phyloP scores from a whole-genome alignment of 2,888 invertebrate genomes.

The Morinoia aosen region DNA sequence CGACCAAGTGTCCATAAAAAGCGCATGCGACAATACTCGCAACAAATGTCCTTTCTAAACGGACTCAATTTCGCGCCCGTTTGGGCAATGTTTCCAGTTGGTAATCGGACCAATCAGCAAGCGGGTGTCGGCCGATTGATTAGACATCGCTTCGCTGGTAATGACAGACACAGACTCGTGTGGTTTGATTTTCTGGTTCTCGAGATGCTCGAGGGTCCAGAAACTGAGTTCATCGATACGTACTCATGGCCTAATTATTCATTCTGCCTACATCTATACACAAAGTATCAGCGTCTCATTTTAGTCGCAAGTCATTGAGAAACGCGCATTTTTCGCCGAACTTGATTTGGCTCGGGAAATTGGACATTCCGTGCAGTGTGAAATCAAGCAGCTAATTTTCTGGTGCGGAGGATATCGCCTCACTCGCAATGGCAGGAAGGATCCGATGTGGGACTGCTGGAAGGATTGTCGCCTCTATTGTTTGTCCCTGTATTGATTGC shows the following conservation, averaged over 20 bases:
- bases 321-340: neutral
- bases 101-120: slow-evolving; percentile 45
- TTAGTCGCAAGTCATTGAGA: neutral
- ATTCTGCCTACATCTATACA: neutral
- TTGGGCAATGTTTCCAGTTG: slow-evolving; percentile 50
- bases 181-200: neutral
- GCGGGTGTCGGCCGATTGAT: slow-evolving; percentile 36
- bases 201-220: neutral
- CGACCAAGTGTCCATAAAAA: neutral
- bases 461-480: slow-evolving; percentile 51
- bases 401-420: neutral
- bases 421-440: slow-evolving; percentile 41
- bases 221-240: neutral
- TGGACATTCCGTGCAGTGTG: neutral
- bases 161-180: neutral
- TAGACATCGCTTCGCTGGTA: slow-evolving; percentile 40
- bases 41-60: slow-evolving; percentile 40
- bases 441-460: slow-evolving; percentile 42
- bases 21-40: slow-evolving; percentile 22
- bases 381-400: neutral
- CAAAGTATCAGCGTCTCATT: neutral
- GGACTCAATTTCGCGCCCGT: slow-evolving; percentile 40
- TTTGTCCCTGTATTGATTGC: slow-evolving; percentile 50
- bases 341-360: neutral
- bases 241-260: no score